Evolutionary conservation across 2,888 invertebrate genomes (phyloP), one percentile per base, ranked within the genome.

Genomic region (Gari tellinella): DNA sequence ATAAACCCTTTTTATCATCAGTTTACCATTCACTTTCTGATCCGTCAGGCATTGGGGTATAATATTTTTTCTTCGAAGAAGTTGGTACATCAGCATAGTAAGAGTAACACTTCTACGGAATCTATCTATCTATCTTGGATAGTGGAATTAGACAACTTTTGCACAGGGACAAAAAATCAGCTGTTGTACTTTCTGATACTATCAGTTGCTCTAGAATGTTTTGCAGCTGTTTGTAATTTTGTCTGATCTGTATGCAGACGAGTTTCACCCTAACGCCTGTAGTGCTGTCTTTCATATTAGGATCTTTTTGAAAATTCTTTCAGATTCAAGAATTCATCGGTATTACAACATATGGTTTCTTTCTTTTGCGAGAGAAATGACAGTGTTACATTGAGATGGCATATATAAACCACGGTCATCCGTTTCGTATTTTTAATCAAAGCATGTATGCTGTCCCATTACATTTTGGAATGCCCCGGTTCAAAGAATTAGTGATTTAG

Each of bases 401-500:
- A 70, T 55, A 65, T n/a, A n/a, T n/a, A 66, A 10, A 70, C 56
- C n/a, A 19, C 43, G 10, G 46, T 61, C 19, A 26, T 49, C 23
- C 57, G 60, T 43, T 69, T 70, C 21, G 65, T 53, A 45, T 25
- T 26, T 51, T 76, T 63, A 31, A 76, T 76, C 1, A 68, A 31
- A 1, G 67, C 49, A 45, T 76, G 72, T 26, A 76, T 72, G 10
- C 45, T 56, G 37, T 76, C n/a, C n/a, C n/a, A n/a, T n/a, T n/a
- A n/a, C n/a, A n/a, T n/a, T n/a, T n/a, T n/a, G n/a, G n/a, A n/a
- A 45, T 75, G 70, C 15, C 62, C 70, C 4, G 53, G 25, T 25
- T 75, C 70, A 8, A 75, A 48, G 21, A 76, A 72, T 41, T 72
- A 60, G 4, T 64, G 70, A 15, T 58, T 43, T 31, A 70, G 45